A percentile compares a stretch with the other conserved stretches of the same genome.
Evolutionary conservation across 2,797 vertebrate species (phyloP).

Genomic region (Danionella dracula): DNA sequence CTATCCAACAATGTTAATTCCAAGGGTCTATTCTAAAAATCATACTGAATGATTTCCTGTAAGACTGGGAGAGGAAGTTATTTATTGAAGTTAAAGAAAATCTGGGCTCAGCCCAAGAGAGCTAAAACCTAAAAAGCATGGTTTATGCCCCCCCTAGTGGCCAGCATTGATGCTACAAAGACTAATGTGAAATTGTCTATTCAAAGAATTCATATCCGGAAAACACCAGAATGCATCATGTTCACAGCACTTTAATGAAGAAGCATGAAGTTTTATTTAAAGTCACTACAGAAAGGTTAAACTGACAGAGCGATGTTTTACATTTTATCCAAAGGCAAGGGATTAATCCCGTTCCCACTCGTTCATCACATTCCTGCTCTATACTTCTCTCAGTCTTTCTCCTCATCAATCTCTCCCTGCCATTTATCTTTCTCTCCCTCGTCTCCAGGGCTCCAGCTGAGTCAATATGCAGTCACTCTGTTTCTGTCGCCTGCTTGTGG

Average conservation of each 20-base stretch:
- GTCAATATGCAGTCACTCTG: constrained; percentile 71
- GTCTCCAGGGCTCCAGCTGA: constrained; percentile 64
- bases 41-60: constrained; percentile 11
- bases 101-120: constrained; percentile 8
- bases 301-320: constrained; percentile 59
- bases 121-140: constrained; percentile 35
- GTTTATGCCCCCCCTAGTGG: constrained; percentile 66
- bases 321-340: constrained; percentile 62
- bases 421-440: constrained; percentile 53
- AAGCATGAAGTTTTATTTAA: neutral
- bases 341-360: constrained; percentile 73
- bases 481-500: constrained; percentile 58
- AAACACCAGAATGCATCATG: neutral
- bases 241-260: neutral
- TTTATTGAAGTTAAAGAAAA: neutral
- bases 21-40: constrained; percentile 16
- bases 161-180: constrained; percentile 52
- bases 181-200: neutral
- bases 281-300: constrained; percentile 53
- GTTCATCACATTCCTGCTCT: constrained; percentile 70
- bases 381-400: constrained; percentile 41
- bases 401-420: constrained; percentile 48
- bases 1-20: neutral
- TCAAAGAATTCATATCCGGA: neutral
- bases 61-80: constrained; percentile 19